Evolutionary conservation across 2,113 vertebrate genomes (phyloP).

Genomic region (Osmerus eperlanus): DNA sequence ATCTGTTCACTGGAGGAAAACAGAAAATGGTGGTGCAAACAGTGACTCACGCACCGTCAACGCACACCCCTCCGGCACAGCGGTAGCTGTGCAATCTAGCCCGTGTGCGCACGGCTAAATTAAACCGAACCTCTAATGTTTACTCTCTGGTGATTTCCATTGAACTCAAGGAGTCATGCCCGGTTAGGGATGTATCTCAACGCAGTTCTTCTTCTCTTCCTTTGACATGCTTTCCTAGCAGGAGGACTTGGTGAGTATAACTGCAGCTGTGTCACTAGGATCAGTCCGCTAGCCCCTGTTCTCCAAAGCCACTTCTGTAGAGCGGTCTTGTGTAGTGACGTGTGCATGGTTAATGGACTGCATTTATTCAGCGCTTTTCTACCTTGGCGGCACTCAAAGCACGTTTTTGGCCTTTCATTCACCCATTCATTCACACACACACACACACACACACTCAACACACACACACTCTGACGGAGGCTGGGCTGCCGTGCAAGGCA

Average conservation of each 20-base stretch:
- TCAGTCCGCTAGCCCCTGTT: neutral
- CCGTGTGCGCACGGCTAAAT: slow-evolving; percentile 23
- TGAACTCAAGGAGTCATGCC: neutral
- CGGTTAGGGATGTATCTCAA: neutral
- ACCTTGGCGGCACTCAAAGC: too few species aligned
- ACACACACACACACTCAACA: too few species aligned
- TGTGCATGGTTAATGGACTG: too few species aligned
- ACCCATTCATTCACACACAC: too few species aligned
- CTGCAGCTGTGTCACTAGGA: neutral
- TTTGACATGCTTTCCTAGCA: slow-evolving; percentile 61
- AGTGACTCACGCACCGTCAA: slow-evolving; percentile 25
- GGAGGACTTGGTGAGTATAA: slow-evolving; percentile 76
- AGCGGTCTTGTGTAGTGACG: too few species aligned
- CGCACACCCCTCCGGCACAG: slow-evolving; percentile 20
- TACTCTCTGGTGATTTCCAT: slow-evolving; percentile 10
- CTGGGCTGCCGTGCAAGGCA: too few species aligned
- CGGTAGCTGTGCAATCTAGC: slow-evolving; percentile 37
- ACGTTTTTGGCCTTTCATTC: too few species aligned
- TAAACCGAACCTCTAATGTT: slow-evolving; percentile 17
- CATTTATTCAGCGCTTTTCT: too few species aligned
- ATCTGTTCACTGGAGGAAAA: slow-evolving; percentile 31
- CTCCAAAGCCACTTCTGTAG: too few species aligned
- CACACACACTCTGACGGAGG: too few species aligned
- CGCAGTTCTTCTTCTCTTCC: slow-evolving; percentile 31
- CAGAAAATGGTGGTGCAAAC: slow-evolving; percentile 5